Percentiles rank a stretch among this genome's conserved stretches.
Conservation (phyloP, 53 echinoderm and acorn worm species). For the Echinometra lucunter region DNA sequence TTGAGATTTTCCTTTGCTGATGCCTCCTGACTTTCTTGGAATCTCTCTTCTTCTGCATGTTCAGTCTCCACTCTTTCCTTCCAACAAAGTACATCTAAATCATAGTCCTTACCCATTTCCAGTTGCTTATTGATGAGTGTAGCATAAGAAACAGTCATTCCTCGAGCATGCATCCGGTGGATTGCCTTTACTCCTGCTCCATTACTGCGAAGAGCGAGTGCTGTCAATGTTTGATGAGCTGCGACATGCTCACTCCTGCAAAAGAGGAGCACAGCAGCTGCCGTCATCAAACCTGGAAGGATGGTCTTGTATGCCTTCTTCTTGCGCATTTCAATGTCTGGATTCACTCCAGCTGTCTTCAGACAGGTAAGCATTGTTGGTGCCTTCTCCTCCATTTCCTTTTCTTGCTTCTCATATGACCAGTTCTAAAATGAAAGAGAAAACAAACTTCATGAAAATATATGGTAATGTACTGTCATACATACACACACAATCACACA, state of each 20-base stretch:
- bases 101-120: conserved; percentile 15
- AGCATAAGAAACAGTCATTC: not conserved
- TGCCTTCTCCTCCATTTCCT: conserved; percentile 44
- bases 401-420: conserved; percentile 29
- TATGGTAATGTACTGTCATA: too few relatives aligned
- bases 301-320: conserved; percentile 2
- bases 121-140: not conserved
- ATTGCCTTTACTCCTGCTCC: conserved; percentile 33
- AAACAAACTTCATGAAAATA: too few relatives aligned
- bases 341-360: conserved; percentile 37
- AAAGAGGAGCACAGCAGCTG: conserved; percentile 59
- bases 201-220: conserved; percentile 26
- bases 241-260: conserved; percentile 37
- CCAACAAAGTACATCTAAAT: conserved; percentile 47
- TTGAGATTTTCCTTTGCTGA: conserved; percentile 47
- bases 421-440: conserved; percentile 7
- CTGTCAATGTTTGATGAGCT: conserved; percentile 40
- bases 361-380: conserved; percentile 43
- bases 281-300: conserved; percentile 46
- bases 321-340: not conserved
- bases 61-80: conserved; percentile 22
- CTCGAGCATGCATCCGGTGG: conserved; percentile 21
- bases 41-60: too few relatives aligned
- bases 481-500: too few relatives aligned
- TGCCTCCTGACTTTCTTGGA: not conserved